These are phyloP conservation scores for Silurus meridionalis DNA, from an alignment of 2,113 vertebrate genomes.

Conservation along the genomic window DNA sequence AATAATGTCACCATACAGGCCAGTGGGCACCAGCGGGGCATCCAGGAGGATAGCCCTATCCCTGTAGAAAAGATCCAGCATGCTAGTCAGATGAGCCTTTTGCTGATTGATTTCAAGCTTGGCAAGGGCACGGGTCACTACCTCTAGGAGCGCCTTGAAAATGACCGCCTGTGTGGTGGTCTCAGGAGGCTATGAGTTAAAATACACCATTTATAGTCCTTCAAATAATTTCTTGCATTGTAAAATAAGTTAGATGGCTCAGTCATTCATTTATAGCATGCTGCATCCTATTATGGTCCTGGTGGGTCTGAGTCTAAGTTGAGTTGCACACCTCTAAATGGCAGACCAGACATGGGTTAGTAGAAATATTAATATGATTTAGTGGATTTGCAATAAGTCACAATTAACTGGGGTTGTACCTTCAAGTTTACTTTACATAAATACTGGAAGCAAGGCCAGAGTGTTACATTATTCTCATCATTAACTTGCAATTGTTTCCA, in stretches of 20 bases:
- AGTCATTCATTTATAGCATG: not conserved
- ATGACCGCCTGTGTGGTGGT: no score
- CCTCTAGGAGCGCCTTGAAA: no score
- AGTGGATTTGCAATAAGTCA: not conserved
- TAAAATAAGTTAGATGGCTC: not conserved
- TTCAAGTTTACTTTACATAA: not conserved
- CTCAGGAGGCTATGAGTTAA: no score
- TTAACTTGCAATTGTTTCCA: slow-evolving; percentile 19
- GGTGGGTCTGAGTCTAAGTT: no score
- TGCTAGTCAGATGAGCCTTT: no score
- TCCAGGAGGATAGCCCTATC: no score
- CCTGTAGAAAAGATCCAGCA: no score
- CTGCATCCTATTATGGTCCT: not conserved
- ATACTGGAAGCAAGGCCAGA: not conserved
- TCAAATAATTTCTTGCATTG: not conserved
- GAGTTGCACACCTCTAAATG: not conserved
- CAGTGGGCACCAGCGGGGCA: no score
- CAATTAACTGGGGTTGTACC: not conserved
- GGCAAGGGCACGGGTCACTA: no score
- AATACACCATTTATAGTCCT: not conserved
- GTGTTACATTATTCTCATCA: slow-evolving; percentile 2
- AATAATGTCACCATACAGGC: no score
- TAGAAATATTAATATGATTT: not conserved
- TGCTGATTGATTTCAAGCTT: no score
- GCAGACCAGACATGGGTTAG: not conserved